phyloP scores from a whole-genome alignment of 2,888 invertebrate genomes.

The Melanophora roralis region DNA sequence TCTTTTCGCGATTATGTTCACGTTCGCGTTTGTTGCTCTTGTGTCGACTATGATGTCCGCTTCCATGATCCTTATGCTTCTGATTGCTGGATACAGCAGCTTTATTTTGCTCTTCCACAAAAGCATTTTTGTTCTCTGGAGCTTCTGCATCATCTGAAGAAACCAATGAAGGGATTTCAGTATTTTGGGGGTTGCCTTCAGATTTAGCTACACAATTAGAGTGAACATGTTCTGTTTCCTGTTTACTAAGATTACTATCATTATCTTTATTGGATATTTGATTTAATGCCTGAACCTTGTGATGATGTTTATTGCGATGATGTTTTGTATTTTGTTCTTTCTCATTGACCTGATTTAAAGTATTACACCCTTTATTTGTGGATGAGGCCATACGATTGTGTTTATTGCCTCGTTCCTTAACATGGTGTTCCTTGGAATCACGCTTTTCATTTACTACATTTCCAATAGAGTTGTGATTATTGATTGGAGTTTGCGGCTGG shows the following conservation, averaged over 20 bases:
- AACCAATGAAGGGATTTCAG: constrained; percentile 9
- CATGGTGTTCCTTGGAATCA: constrained; percentile 67
- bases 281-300: constrained; percentile 57
- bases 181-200: constrained; percentile 30
- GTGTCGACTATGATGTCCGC: constrained; percentile 70
- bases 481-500: constrained; percentile 45
- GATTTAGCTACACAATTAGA: constrained; percentile 27
- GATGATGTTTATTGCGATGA: constrained; percentile 70
- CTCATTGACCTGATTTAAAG: constrained; percentile 13
- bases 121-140: constrained; percentile 9
- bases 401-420: constrained; percentile 50
- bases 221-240: constrained; percentile 70
- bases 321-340: constrained; percentile 58
- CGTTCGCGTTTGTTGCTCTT: constrained; percentile 72
- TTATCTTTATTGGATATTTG: neutral
- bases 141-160: constrained; percentile 64
- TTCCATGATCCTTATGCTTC: constrained; percentile 68
- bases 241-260: constrained; percentile 78
- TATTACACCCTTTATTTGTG: constrained; percentile 18
- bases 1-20: constrained; percentile 74
- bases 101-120: constrained; percentile 40
- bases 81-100: constrained; percentile 45
- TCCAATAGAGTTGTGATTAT: constrained; percentile 60
- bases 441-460: constrained; percentile 65
- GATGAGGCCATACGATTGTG: constrained; percentile 23